A percentile compares a stretch with the other conserved stretches of the same genome.
phyloP scores from a whole-genome alignment of 2,113 vertebrate species.

The Cavia aperea region DNA sequence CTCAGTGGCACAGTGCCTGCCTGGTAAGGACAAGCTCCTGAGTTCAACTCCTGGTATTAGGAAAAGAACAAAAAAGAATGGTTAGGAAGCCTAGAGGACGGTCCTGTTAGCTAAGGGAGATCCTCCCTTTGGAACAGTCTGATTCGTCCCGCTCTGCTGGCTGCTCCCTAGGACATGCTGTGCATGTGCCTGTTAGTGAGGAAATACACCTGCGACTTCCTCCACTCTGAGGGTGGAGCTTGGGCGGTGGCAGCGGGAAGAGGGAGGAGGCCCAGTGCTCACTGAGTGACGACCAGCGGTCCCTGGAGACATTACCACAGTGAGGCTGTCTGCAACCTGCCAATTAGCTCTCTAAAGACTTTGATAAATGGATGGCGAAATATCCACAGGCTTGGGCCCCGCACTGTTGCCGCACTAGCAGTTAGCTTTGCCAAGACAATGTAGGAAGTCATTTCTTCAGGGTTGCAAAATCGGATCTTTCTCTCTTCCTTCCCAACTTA shows the following conservation, averaged over 20 bases:
- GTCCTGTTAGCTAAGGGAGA: constrained; percentile 15
- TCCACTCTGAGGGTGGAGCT: neutral
- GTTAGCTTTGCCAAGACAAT: neutral
- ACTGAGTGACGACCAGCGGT: neutral
- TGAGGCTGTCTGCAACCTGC: neutral
- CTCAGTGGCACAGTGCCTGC: too few relatives aligned
- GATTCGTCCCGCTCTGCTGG: neutral
- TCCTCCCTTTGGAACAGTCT: neutral
- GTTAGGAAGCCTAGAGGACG: neutral
- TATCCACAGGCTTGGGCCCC: neutral
- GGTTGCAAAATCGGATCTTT: neutral
- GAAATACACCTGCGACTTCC: neutral
- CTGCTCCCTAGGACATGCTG: neutral
- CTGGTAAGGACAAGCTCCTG: too few relatives aligned
- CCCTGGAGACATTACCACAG: neutral
- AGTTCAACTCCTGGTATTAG: too few relatives aligned
- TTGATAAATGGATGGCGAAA: neutral
- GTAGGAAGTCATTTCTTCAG: neutral
- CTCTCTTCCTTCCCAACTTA: neutral
- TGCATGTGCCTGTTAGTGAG: neutral
- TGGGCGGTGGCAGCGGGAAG: neutral
- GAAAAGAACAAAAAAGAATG: neutral
- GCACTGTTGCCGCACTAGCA: neutral
- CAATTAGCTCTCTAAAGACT: neutral
- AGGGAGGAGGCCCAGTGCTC: neutral